phyloP scores from a whole-genome alignment of 2,888 invertebrate genomes.

The Drosophila yooni region DNA sequence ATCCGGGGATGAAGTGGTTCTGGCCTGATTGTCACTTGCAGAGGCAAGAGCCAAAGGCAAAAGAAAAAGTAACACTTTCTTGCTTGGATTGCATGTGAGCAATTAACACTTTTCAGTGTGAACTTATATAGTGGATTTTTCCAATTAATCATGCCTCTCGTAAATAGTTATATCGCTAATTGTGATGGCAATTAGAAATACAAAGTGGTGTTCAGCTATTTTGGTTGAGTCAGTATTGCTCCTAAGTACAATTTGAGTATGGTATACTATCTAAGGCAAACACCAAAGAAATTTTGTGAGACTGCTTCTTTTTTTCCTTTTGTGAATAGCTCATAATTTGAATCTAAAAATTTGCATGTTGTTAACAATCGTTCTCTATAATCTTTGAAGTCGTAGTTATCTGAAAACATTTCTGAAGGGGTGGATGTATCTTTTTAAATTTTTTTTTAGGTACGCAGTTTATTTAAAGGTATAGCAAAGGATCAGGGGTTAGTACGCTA shows the following conservation, averaged over 20 bases:
- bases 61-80: slow-evolving; percentile 10
- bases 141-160: not conserved
- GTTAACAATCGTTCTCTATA: not conserved
- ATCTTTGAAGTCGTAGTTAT: not conserved
- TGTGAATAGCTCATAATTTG: not conserved
- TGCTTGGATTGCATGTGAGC: not conserved
- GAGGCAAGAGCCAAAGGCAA: slow-evolving; percentile 10
- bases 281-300: not conserved
- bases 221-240: not conserved
- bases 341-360: not conserved
- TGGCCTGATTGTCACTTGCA: not conserved
- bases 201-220: not conserved
- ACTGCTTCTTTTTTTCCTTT: not conserved
- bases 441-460: not conserved
- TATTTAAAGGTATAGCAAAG: not conserved
- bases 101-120: not conserved
- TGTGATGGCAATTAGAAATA: not conserved
- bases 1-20: not conserved
- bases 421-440: not conserved
- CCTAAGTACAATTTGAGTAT: not conserved
- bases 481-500: slow-evolving; percentile 12
- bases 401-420: not conserved
- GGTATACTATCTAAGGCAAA: not conserved
- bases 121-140: slow-evolving; percentile 4
- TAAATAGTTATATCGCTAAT: not conserved